Base-by-base conservation (phyloP, 2,888 invertebrate species). In the Lasioglossum zephyrum region DNA sequence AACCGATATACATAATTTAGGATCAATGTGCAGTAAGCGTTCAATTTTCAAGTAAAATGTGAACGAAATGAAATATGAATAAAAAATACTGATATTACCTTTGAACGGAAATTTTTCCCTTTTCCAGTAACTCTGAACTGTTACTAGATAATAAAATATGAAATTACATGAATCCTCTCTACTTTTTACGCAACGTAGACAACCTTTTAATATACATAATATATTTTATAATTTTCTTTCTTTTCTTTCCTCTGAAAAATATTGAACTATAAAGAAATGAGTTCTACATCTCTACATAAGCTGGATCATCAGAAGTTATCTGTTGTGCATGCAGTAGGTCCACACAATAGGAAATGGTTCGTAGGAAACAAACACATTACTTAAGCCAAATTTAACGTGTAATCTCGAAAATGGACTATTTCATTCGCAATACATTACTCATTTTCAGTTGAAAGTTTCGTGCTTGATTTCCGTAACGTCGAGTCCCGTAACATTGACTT, bases 1-100 rank as follows among this genome's bases (percentile, higher is more conserved):
- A 63, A 63, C 31, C 63, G 31, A 31, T 63, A 6, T 63, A 63
- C 63, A 63, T 63, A 63, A 63, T 63, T 63, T 63, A 63, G 63
- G 31, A 63, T 63, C 63, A 31, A 31, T 63, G 63, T 63, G 63
- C 31, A 6, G 31, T 31, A 31, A 31, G 16, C 26, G 63, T 13
- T 31, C 31, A 63, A 31, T 63, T 63, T 63, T 31, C 4, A 31
- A 31, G 63, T 31, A 63, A 63, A 63, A 63, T 63, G 2, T 4
- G 13, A 31, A 6, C 63, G 31, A 63, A 31, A 31, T 26, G 26
- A 26, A 63, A 31, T 31, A 31, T 16, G 63, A 63, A 63, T 63
- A 26, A 31, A 31, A 63, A 13, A 63, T 26, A 22, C 5, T 60
- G 13, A 13, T 60, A 63, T 5, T 31, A 16, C 16, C 16, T 13